Conservation (phyloP, 2,888 invertebrate species). For the Sphaerophoria taeniata region DNA sequence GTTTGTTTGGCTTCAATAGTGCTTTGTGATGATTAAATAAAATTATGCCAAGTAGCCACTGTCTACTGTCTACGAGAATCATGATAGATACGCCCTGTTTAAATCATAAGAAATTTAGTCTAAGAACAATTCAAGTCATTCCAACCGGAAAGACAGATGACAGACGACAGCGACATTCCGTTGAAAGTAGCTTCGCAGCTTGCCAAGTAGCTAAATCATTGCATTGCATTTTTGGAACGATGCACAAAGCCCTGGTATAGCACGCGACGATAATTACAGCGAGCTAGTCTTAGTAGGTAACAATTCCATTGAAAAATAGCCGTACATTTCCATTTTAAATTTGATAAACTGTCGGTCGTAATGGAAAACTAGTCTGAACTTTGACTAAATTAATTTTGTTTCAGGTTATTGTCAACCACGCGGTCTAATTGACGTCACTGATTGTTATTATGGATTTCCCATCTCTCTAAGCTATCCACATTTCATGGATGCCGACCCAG, state of each 20-base stretch:
- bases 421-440: constrained; percentile 92
- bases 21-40: constrained; percentile 11
- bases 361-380: constrained; percentile 27
- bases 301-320: constrained; percentile 52
- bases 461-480: constrained; percentile 95
- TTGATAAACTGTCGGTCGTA: neutral
- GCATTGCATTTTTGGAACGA: neutral
- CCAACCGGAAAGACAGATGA: constrained; percentile 42
- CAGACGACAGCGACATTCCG: constrained; percentile 32
- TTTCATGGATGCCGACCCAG: constrained; percentile 89
- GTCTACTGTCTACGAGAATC: neutral
- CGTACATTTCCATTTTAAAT: constrained; percentile 56
- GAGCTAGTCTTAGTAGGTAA: constrained; percentile 24
- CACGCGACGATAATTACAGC: neutral
- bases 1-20: constrained; percentile 24
- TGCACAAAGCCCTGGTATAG: too few relatives aligned
- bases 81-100: constrained; percentile 33
- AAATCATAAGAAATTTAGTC: constrained; percentile 31
- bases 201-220: constrained; percentile 20
- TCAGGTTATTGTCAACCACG: constrained; percentile 87
- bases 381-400: constrained; percentile 58
- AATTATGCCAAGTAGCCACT: constrained; percentile 1
- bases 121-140: constrained; percentile 12
- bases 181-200: constrained; percentile 17
- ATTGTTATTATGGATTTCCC: constrained; percentile 95